A percentile compares a stretch with the other conserved stretches of the same genome.
These are phyloP conservation scores for Dipodomys ordii DNA, from an alignment of 2,113 vertebrate genomes.

Conservation along the genomic window DNA sequence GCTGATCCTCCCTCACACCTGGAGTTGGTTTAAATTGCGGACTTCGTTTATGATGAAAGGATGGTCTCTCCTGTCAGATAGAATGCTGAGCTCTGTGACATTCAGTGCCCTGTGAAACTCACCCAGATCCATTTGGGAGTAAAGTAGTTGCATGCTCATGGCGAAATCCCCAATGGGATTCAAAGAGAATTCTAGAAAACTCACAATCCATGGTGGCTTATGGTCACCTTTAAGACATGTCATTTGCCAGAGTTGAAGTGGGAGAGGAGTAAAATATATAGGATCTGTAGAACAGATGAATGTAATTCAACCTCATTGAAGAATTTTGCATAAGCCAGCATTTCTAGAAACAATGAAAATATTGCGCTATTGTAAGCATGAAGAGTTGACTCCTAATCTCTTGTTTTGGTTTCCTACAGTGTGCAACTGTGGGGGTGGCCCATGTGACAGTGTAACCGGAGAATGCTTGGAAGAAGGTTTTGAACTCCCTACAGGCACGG, in stretches of 20 bases:
- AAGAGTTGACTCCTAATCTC: slow-evolving; percentile 17
- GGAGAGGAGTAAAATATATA: background rate
- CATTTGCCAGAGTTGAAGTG: background rate
- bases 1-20: slow-evolving; percentile 24
- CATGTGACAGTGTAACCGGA: slow-evolving; percentile 94
- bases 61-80: background rate
- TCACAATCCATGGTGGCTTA: background rate
- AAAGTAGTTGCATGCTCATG: background rate
- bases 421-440: slow-evolving; percentile 93
- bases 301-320: background rate
- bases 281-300: background rate
- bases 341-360: slow-evolving; percentile 39
- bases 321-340: background rate
- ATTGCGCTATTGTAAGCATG: background rate
- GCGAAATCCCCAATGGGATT: background rate
- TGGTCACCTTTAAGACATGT: background rate
- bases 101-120: slow-evolving; percentile 18
- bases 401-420: slow-evolving; percentile 85
- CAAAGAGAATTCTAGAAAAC: background rate
- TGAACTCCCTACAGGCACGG: slow-evolving; percentile 85
- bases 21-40: slow-evolving; percentile 36
- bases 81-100: background rate
- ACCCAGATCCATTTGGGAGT: background rate
- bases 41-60: background rate
- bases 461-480: slow-evolving; percentile 91